Evolutionary conservation across 2,113 vertebrate genomes (phyloP).

Genomic region (Atherinomorus stipes): DNA sequence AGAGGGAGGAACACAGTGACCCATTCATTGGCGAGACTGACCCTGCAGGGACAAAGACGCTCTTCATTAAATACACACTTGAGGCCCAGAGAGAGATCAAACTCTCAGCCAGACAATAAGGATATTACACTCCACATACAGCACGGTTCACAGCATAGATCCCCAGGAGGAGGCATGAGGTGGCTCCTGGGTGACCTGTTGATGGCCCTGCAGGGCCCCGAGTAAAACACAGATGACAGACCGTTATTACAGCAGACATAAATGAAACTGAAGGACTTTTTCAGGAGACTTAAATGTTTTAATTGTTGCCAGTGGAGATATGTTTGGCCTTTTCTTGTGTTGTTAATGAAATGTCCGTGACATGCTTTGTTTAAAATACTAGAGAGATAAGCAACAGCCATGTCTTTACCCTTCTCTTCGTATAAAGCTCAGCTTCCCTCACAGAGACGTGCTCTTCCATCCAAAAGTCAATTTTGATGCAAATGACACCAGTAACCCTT

Average conservation of each 20-base stretch:
- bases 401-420: neutral
- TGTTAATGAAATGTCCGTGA: neutral
- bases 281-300: neutral
- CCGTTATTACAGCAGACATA: conserved; percentile 9
- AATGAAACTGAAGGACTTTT: neutral
- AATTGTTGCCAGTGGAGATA: neutral
- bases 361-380: neutral
- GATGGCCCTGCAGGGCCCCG: neutral
- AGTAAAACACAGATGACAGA: conserved; percentile 7
- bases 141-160: conserved; percentile 17
- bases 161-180: neutral
- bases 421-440: no score
- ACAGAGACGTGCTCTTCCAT: no score
- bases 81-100: conserved; percentile 63
- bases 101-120: conserved; percentile 26
- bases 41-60: conserved; percentile 51
- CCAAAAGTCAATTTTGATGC: no score
- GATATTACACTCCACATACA: conserved; percentile 45
- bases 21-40: conserved; percentile 63
- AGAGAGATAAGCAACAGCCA: neutral
- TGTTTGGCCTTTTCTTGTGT: neutral
- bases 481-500: no score
- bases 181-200: neutral
- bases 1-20: conserved; percentile 38
- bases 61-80: conserved; percentile 72